Percentiles rank a stretch among this genome's conserved stretches.
phyloP scores from a whole-genome alignment of 2,113 vertebrate species.

The Dromas ardeola region DNA sequence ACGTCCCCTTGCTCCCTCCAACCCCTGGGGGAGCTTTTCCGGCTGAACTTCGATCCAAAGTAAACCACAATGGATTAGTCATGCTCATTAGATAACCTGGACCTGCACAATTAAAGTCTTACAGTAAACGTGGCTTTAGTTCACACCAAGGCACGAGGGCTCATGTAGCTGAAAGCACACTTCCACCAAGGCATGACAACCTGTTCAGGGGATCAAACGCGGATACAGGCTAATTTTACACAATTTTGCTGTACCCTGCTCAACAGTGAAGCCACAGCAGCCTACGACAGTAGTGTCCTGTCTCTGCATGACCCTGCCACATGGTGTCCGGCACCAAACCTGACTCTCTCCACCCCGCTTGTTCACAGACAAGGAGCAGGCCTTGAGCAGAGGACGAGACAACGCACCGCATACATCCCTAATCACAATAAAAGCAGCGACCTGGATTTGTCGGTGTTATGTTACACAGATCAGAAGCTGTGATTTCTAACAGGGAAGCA shows the following conservation, averaged over 20 bases:
- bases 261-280: rapidly evolving
- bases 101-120: neutral
- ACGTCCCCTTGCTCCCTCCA: neutral
- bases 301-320: neutral
- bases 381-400: neutral
- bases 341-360: neutral
- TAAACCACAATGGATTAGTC: neutral
- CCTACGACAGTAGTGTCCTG: neutral
- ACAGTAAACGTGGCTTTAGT: neutral
- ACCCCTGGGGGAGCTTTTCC: neutral
- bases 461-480: constrained; percentile 19
- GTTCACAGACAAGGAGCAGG: neutral
- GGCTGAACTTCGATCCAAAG: rapidly evolving
- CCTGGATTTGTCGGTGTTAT: neutral
- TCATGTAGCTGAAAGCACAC: neutral
- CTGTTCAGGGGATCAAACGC: neutral
- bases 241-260: neutral
- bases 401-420: neutral
- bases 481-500: neutral
- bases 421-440: constrained; percentile 32
- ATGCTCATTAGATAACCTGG: neutral
- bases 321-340: neutral
- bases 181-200: rapidly evolving
- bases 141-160: neutral
- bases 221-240: neutral